These are phyloP conservation scores for Gerris lacustris DNA, from an alignment of 2,888 invertebrate genomes.

Conservation along the genomic window DNA sequence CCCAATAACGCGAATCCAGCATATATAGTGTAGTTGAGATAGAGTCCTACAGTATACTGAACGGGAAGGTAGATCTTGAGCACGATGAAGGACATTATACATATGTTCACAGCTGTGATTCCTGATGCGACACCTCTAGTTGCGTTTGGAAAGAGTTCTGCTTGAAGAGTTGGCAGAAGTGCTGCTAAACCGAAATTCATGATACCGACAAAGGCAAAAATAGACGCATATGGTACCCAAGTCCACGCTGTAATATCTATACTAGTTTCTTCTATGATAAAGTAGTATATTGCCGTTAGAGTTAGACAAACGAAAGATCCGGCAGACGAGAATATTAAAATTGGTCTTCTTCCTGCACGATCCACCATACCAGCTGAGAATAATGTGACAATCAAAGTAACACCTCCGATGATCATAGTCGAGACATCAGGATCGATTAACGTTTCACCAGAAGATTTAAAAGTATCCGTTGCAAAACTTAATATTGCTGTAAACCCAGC, in stretches of 20 bases:
- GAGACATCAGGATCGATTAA: background rate
- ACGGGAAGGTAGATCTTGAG: conserved; percentile 6
- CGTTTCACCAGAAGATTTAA: background rate
- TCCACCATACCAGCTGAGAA: conserved; percentile 16
- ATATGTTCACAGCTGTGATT: background rate
- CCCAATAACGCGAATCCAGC: background rate
- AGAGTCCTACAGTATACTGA: background rate
- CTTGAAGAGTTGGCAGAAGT: conserved; percentile 8
- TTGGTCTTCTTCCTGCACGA: background rate
- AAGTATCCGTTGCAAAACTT: background rate
- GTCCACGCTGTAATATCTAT: background rate
- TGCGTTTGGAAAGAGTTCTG: conserved; percentile 6
- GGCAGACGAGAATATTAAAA: background rate
- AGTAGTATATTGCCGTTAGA: conserved; percentile 1
- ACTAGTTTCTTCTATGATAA: background rate
- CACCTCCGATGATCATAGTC: background rate
- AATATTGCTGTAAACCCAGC: background rate
- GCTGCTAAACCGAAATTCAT: conserved; percentile 3
- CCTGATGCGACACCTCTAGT: conserved; percentile 6
- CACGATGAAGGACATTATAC: conserved; percentile 9
- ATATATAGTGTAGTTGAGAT: background rate
- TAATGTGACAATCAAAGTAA: background rate
- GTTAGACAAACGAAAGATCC: background rate
- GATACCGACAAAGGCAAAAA: background rate
- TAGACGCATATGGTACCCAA: background rate